Percentiles rank a stretch among this genome's conserved stretches.
These are phyloP conservation scores for Rachycentron canadum DNA, from an alignment of 2,797 vertebrate species.

Conservation along the genomic window DNA sequence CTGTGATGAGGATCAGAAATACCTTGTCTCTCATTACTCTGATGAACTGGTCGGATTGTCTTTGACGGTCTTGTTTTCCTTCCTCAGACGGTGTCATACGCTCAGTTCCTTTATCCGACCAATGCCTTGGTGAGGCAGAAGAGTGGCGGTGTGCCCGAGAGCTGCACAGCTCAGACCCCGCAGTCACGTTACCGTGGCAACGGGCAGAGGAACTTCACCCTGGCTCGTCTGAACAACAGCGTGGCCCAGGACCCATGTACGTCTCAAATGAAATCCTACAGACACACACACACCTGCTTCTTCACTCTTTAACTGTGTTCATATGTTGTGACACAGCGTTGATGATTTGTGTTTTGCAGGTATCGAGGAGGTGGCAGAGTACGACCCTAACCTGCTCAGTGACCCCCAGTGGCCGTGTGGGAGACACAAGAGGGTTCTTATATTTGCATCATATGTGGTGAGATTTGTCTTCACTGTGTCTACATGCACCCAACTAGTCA, in stretches of 20 bases:
- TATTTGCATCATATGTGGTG: slow-evolving; percentile 98
- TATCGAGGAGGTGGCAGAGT: slow-evolving; percentile 88
- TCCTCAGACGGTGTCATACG: slow-evolving; percentile 94
- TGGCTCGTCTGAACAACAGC: slow-evolving; percentile 74
- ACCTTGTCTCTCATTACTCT: background rate
- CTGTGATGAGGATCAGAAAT: background rate
- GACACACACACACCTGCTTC: background rate
- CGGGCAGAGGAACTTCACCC: slow-evolving; percentile 82
- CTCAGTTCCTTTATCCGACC: slow-evolving; percentile 94
- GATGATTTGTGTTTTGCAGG: slow-evolving; percentile 73
- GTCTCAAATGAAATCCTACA: slow-evolving; percentile 5
- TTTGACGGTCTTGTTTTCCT: background rate
- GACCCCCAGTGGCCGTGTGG: slow-evolving; percentile 99
- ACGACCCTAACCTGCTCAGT: slow-evolving; percentile 95
- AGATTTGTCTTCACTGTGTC: slow-evolving; percentile 42
- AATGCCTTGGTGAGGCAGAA: slow-evolving; percentile 93
- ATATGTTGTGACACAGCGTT: background rate
- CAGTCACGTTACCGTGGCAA: slow-evolving; percentile 81
- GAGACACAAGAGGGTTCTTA: slow-evolving; percentile 97
- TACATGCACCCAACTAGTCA: background rate
- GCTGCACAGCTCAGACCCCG: slow-evolving; percentile 77
- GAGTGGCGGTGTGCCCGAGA: slow-evolving; percentile 80
- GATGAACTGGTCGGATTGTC: background rate
- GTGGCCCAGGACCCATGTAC: slow-evolving; percentile 78
- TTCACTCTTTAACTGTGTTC: background rate